These are phyloP conservation scores for Heliconius eleuchia DNA, from an alignment of 1,140 invertebrate genomes.

Conservation along the genomic window DNA sequence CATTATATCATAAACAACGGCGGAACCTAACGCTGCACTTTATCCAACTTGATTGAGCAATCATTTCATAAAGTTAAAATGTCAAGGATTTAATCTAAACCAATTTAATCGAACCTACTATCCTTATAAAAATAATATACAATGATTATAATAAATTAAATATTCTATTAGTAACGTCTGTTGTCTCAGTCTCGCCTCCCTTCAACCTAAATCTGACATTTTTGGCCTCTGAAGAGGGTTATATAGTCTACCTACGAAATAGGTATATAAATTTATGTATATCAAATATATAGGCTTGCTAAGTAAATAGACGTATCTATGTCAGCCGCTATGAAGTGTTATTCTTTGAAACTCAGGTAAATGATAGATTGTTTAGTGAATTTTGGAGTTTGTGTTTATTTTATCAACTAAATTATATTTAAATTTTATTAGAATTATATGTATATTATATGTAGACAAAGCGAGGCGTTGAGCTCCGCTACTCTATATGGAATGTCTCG, in stretches of 20 bases:
- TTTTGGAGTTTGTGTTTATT: not conserved
- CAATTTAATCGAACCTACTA: too few relatives aligned
- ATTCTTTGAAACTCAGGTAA: conserved; percentile 10
- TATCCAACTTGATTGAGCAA: too few relatives aligned
- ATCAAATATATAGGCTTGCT: conserved; percentile 19
- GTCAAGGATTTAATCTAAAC: too few relatives aligned
- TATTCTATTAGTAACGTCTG: not conserved
- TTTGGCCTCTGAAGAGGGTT: conserved; percentile 23
- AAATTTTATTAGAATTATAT: too few relatives aligned
- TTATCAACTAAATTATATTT: not conserved
- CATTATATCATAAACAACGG: too few relatives aligned
- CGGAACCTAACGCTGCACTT: too few relatives aligned
- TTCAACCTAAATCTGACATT: conserved; percentile 23
- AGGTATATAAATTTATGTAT: conserved; percentile 14
- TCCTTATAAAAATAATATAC: too few relatives aligned
- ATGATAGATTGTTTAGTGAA: not conserved
- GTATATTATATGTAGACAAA: too few relatives aligned
- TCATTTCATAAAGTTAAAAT: too few relatives aligned
- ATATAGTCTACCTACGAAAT: conserved; percentile 8
- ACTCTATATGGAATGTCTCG: too few relatives aligned
- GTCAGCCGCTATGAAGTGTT: conserved; percentile 33
- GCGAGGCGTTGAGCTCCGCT: too few relatives aligned
- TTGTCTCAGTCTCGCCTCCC: conserved; percentile 3
- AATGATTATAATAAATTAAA: too few relatives aligned
- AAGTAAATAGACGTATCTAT: not conserved